These are phyloP conservation scores for Baryphthengus martii DNA, from an alignment of 2,113 vertebrate genomes.

Conservation along the genomic window DNA sequence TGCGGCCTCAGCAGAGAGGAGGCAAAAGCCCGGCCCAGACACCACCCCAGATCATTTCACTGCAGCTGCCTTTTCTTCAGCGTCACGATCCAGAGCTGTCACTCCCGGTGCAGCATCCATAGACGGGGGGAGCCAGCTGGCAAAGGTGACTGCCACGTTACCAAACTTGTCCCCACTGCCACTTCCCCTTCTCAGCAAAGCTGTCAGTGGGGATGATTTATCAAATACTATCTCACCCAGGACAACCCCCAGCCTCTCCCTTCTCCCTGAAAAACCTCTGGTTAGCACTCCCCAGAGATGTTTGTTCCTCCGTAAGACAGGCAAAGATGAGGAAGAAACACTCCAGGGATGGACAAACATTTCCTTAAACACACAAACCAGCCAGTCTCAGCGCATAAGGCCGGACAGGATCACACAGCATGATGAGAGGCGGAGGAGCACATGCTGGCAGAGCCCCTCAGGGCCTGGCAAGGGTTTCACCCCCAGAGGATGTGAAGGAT, in stretches of 20 bases:
- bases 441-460: rapidly evolving
- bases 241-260: background rate
- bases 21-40: background rate
- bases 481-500: background rate
- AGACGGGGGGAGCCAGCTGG: background rate
- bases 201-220: background rate
- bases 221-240: background rate
- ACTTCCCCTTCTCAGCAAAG: background rate
- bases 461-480: background rate
- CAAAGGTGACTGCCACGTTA: background rate
- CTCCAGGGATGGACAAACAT: background rate
- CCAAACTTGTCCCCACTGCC: background rate
- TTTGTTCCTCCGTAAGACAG: background rate
- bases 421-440: background rate
- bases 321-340: background rate
- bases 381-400: background rate
- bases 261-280: background rate
- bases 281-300: background rate
- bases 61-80: background rate
- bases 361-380: background rate
- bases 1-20: background rate
- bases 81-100: background rate
- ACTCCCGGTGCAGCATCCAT: background rate
- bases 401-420: rapidly evolving
- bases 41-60: background rate